Conservation (phyloP, 2,888 invertebrate genomes). For the Scaptomyza tumidula region DNA sequence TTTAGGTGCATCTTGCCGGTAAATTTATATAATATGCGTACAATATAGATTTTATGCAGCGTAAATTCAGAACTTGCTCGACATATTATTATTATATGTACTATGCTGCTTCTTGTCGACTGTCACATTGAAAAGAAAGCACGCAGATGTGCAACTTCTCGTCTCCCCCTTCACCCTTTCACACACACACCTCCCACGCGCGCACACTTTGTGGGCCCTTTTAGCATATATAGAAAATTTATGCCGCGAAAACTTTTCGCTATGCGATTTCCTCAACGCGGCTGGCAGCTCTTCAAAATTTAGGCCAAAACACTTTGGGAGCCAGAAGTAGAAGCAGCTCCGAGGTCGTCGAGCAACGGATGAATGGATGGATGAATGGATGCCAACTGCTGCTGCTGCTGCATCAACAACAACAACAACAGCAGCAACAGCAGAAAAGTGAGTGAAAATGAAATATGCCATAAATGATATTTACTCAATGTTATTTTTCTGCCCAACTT, state of each 20-base stretch:
- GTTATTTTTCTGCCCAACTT: slow-evolving; percentile 13
- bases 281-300: slow-evolving; percentile 64
- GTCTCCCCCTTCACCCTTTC: neutral
- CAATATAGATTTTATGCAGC: slow-evolving; percentile 64
- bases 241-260: slow-evolving; percentile 65
- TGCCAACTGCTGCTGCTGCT: slow-evolving; percentile 36
- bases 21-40: slow-evolving; percentile 23
- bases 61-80: slow-evolving; percentile 60
- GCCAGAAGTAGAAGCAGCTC: slow-evolving; percentile 38
- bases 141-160: slow-evolving; percentile 28
- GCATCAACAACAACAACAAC: neutral
- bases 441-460: slow-evolving; percentile 54
- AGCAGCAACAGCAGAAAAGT: neutral
- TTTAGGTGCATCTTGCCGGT: neutral
- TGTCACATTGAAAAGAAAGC: slow-evolving; percentile 68
- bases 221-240: slow-evolving; percentile 49
- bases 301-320: slow-evolving; percentile 77
- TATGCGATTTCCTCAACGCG: slow-evolving; percentile 38
- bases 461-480: slow-evolving; percentile 56
- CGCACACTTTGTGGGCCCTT: neutral
- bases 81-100: slow-evolving; percentile 56
- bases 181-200: slow-evolving; percentile 8
- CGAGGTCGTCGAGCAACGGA: slow-evolving; percentile 26
- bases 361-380: slow-evolving; percentile 5
- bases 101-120: slow-evolving; percentile 49